Evolutionary conservation across 2,888 invertebrate genomes (phyloP).

Genomic region (Agrochola macilenta): DNA sequence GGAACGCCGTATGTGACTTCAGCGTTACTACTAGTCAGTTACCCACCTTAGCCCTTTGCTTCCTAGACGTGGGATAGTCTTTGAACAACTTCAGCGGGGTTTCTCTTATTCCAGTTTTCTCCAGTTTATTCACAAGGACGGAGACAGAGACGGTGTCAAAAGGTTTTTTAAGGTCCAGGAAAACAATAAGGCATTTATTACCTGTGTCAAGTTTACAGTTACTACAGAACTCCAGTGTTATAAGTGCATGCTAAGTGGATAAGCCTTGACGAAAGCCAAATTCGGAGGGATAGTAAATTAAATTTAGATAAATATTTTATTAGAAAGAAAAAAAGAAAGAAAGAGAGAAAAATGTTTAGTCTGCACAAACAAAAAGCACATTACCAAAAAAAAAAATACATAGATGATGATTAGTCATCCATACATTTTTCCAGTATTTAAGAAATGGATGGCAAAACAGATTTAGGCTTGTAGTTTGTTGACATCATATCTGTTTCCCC

Average conservation of each 20-base stretch:
- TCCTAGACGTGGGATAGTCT: neutral
- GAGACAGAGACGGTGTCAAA: neutral
- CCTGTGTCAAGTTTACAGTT: neutral
- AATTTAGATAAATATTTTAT: neutral
- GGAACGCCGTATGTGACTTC: neutral
- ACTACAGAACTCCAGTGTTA: neutral
- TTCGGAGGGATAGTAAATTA: neutral
- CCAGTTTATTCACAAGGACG: neutral
- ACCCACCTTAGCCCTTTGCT: neutral
- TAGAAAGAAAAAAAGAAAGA: no score
- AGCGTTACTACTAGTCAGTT: neutral
- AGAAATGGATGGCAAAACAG: neutral
- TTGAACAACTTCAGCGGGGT: neutral
- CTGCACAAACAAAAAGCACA: no score
- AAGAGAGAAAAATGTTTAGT: no score
- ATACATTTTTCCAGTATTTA: neutral
- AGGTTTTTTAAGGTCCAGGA: neutral
- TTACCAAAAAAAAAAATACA: no score
- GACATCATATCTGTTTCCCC: neutral
- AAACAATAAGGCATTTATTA: neutral
- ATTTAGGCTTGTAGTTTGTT: slow-evolving; percentile 2
- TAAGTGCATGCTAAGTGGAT: neutral
- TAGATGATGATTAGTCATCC: neutral
- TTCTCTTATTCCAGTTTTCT: neutral
- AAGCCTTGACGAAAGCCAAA: neutral